Evolutionary conservation across 2,888 invertebrate species (phyloP), one percentile per base, ranked within the genome.

Genomic region (Brachylomia viminalis): DNA sequence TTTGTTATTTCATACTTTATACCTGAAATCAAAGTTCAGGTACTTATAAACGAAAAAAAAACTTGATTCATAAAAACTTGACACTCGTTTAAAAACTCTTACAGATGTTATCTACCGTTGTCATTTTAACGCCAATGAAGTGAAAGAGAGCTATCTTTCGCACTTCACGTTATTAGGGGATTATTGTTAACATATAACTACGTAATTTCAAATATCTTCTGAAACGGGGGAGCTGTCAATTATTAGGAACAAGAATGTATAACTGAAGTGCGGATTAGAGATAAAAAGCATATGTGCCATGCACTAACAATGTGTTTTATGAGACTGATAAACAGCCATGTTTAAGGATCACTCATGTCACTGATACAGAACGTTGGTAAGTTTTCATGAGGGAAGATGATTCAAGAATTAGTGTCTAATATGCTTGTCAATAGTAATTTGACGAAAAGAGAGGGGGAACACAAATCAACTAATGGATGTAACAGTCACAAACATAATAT

Each of bases 1-100:
- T 59, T 79, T 2, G 77, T 47, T 20, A 72, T 42, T 75, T 79
- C 71, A 33, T 83, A 83, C 15, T n/a, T 59, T 61, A 75, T 30
- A 45, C 38, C 86, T 86, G 83, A 11, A 86, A 83, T 15, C 11
- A 58, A 84, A 54, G 49, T 45, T 58, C 23, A 45, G 17, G 30
- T 64, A 58, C 71, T n/a, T n/a, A n/a, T 27, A 49, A 42, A 10
- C 27, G 13, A 38, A 20, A 17, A 8, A 23, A 47, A 7, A 47
- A 42, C 17, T 10, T 30, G 6, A 38, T 61, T 62, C 8, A 23
- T 23, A 38, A 47, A 56, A 38, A 30, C 10, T 45, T 47, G 5
- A 27, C 20, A 47, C 8, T 45, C 17, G 11, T 45, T 13, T 69
- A 67, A 17, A 67, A 17, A 23, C n/a, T n/a, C 30, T 69, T 45